phyloP scores from a whole-genome alignment of 2,797 vertebrate genomes.

The Tokudaia tokunoshimensis region DNA sequence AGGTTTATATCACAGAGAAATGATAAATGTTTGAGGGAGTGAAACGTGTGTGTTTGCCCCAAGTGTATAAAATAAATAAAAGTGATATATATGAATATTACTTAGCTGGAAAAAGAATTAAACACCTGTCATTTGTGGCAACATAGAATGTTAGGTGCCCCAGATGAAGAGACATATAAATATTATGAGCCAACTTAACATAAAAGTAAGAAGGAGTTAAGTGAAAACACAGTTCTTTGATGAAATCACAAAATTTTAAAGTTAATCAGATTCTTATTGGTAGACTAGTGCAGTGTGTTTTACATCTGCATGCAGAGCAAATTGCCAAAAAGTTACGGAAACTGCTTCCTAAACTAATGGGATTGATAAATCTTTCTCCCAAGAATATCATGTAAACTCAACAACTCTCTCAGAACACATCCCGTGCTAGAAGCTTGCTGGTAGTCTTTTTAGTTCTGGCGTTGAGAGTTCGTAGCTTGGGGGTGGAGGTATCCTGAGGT shows the following conservation, averaged over 20 bases:
- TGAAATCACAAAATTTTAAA: not conserved
- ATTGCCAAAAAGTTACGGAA: not conserved
- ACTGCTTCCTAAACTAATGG: not conserved
- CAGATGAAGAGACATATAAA: not conserved
- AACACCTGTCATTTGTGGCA: not conserved
- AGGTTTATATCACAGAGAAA: not conserved
- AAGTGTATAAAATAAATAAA: not conserved
- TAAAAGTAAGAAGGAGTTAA: not conserved
- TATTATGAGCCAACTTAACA: not conserved
- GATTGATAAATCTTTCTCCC: not conserved
- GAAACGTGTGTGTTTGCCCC: not conserved
- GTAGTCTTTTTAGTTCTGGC: not conserved
- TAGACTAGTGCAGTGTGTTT: not conserved
- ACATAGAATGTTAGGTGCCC: not conserved
- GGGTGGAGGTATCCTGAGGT: not conserved
- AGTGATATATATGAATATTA: not conserved
- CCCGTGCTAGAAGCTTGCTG: not conserved
- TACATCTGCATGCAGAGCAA: rapidly evolving
- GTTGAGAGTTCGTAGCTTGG: not conserved
- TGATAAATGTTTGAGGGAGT: not conserved
- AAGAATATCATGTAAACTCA: not conserved
- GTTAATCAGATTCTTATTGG: not conserved
- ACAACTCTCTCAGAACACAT: not conserved
- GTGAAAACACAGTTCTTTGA: not conserved
- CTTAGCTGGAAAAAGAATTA: not conserved